These are phyloP conservation scores for Perca fluviatilis DNA, from an alignment of 2,113 vertebrate species.

Conservation along the genomic window DNA sequence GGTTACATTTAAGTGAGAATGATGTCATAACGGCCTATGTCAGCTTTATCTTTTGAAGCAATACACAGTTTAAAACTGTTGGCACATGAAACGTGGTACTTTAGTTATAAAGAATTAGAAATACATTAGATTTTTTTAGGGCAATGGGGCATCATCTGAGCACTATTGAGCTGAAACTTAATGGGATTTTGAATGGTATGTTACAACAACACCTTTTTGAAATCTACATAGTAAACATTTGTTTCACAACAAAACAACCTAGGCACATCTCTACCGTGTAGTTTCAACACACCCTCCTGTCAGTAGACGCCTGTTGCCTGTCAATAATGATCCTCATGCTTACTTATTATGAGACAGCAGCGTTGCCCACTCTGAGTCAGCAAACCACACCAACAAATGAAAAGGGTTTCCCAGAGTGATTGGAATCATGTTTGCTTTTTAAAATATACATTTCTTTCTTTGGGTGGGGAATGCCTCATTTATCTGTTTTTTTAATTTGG, in stretches of 20 bases:
- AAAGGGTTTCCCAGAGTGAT: slow-evolving; percentile 66
- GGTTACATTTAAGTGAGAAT: slow-evolving; percentile 53
- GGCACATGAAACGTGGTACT: background rate
- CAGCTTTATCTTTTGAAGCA: slow-evolving; percentile 7
- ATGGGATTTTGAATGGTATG: background rate
- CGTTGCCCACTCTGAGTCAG: slow-evolving; percentile 64
- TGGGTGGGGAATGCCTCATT: background rate
- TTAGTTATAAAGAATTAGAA: background rate
- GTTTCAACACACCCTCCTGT: slow-evolving; percentile 47
- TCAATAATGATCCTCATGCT: slow-evolving; percentile 40
- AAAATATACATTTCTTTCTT: slow-evolving; percentile 10
- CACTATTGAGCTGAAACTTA: slow-evolving; percentile 12
- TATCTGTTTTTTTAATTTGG: slow-evolving; percentile 21
- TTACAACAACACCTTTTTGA: slow-evolving; percentile 4
- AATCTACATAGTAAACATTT: slow-evolving; percentile 44
- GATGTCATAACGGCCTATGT: slow-evolving; percentile 63
- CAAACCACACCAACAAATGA: slow-evolving; percentile 47
- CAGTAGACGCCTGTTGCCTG: slow-evolving; percentile 15
- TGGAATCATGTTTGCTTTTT: slow-evolving; percentile 14
- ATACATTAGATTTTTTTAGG: background rate
- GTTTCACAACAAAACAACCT: slow-evolving; percentile 68
- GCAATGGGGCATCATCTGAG: background rate
- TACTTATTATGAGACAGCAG: slow-evolving; percentile 52
- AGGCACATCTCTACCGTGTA: background rate
- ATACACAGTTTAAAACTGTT: background rate